Evolutionary conservation across 2,888 invertebrate genomes (phyloP), one percentile per base, ranked within the genome.

Genomic region (Amiota minor): DNA sequence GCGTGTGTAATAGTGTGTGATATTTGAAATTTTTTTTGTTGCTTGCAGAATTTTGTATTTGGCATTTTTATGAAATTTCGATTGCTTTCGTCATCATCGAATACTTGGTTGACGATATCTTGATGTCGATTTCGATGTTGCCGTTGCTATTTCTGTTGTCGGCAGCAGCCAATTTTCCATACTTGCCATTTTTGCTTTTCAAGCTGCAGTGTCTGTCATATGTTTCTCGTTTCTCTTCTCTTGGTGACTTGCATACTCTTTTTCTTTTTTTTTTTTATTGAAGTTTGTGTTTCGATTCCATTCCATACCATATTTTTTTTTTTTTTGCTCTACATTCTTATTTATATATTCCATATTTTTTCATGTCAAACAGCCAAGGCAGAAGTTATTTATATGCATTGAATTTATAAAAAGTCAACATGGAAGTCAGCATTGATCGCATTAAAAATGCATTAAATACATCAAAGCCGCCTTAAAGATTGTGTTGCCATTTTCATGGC

Each of bases 361-460:
- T 61, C 18, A 61, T 18, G 61, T 20, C 61, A 10, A 16, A 61
- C n/a, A 61, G 18, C 12, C 35, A 35, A 35, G 0, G 35, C 2
- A 53, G 53, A 64, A 64, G 64, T 64, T 46, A 64, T 64, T 64
- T 64, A 64, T 64, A 64, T 64, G 64, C 64, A 64, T 64, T 64
- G 64, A 64, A 46, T 45, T 64, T 35, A 64, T 64, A 46, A 59
- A 53, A 53, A 53, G n/a, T n/a, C 53, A 53, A 53, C 16, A 16
- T 53, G 16, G 14, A 16, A 16, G 16, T 59, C 12, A 18, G 20
- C 20, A 18, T 14, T 14, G 14, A n/a, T n/a, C 45, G n/a, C 64
- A 64, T 64, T 64, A 64, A 64, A 64, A 64, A 64, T 46, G 46
- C 45, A 64, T 46, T 64, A 64, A 64, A 61, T 61, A 14, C 23